Base-by-base conservation (phyloP, 2,888 invertebrate genomes). In the Barypeithes pellucidus region DNA sequence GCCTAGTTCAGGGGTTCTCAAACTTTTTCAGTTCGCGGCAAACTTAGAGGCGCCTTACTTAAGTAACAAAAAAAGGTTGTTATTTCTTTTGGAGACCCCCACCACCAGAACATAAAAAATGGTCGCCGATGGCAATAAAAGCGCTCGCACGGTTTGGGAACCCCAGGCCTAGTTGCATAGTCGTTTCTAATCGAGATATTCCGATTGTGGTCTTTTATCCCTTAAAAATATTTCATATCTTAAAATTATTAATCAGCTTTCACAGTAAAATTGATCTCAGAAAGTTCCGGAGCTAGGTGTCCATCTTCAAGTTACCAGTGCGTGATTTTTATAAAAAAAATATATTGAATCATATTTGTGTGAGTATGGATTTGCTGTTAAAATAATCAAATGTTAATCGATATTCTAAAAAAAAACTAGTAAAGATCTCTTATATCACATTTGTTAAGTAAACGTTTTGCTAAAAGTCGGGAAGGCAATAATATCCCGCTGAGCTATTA, bases 321-420 rank as follows among this genome's bases (percentile, higher is more conserved):
- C n/a, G n/a, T 4, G 22, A 12, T 47, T 18, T n/a, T 24, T n/a
- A 52, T n/a, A n/a, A n/a, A 68, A 61, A 47, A n/a, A 43, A 24
- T 29, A 29, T 29, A 29, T 29, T 43, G 22, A 67, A 57, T 33
- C 62, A 59, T 66, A 52, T 73, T 72, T 63, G 41, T 33, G 62
- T 57, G 63, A 69, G 22, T 62, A 36, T 45, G 41, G 41, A 69
- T 62, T 70, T 63, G 24, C 50, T 22, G 36, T 61, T 54, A 50
- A 65, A 65, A 43, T 52, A 69, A 62, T 70, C 57, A 57, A 70
- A 65, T 63, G 71, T 60, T 61, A 70, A 66, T 57, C 54, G 11
- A 57, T 68, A 68, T 68, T 68, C 67, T 68, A 68, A 68, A 67
- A 68, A 68, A 67, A 16, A 57, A 14, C 54, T 33, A 57, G 54